These are phyloP conservation scores for Peromyscus californicus DNA, from an alignment of 2,113 vertebrate genomes.

Conservation along the genomic window DNA sequence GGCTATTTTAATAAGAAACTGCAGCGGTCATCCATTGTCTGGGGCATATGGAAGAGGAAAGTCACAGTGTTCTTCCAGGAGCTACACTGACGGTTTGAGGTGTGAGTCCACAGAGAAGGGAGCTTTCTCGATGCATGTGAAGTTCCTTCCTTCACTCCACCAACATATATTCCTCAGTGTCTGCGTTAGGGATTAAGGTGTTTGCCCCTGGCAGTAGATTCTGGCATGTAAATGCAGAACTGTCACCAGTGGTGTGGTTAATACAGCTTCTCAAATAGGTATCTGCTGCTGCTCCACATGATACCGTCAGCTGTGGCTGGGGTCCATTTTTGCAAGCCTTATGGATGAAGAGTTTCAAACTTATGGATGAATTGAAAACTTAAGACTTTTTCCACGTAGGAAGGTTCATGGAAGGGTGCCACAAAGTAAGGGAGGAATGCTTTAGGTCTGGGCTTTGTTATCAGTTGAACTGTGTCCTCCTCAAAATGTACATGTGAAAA, in stretches of 20 bases:
- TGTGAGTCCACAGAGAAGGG: not conserved
- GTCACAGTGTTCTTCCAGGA: not conserved
- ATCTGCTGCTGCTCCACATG: not conserved
- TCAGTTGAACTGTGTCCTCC: not conserved
- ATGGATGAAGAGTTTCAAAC: not conserved
- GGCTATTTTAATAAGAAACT: not conserved
- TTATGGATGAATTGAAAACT: not conserved
- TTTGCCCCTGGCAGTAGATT: not conserved
- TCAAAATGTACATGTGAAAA: not conserved
- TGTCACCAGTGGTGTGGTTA: not conserved
- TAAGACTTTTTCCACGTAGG: not conserved
- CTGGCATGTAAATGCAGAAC: not conserved
- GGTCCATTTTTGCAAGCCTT: not conserved
- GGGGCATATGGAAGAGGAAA: not conserved
- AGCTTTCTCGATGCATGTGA: not conserved
- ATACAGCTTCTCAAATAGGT: not conserved
- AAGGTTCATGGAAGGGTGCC: not conserved
- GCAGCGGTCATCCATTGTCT: not conserved
- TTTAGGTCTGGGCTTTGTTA: not conserved
- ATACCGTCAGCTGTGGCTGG: not conserved
- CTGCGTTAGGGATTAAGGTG: not conserved
- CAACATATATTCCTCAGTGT: not conserved
- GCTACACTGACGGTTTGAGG: not conserved
- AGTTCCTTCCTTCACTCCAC: not conserved
- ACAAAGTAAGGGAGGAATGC: not conserved